Base-by-base conservation (phyloP, 2,888 invertebrate genomes). In the Leptinotarsa juncta region DNA sequence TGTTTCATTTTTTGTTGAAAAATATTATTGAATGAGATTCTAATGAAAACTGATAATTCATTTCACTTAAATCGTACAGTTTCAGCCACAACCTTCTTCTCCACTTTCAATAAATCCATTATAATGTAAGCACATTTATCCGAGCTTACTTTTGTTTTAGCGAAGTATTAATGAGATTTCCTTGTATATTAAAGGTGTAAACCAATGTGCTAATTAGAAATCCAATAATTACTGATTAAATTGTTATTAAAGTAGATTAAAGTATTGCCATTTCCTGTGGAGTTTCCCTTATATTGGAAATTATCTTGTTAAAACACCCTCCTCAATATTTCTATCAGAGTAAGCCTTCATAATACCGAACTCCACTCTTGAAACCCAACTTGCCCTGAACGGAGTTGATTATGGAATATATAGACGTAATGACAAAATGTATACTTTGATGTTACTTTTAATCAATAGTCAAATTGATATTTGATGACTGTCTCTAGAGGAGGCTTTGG, bases 211-310 rank as follows among this genome's bases (percentile, higher is more conserved):
- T 84, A 83, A 84, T 84, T 85, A 84, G 82, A 83, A 84, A 83
- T 84, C 85, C 84, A 85, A 85, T 85, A 85, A 86, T 85, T 85
- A 85, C 84, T 85, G 85, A 85, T 85, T 86, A 85, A 85, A 84
- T 81, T 84, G 83, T 83, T 85, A 84, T 85, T 84, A 85, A 83
- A 82, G 82, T 83, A 83, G 85, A 86, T 86, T 86, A 86, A 85
- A 86, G 83, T 85, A 84, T 85, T 83, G 81, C 82, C 80, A 72
- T 78, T 74, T 74, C 74, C 74, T 70, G 73, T 73, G 79, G 75
- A 77, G 74, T 78, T 78, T 78, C 78, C 81, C 81, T 81, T 77
- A 79, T 81, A 81, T 81, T 81, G 79, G 81, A 81, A 79, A 81
- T 81, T 79, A 81, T 79, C 79, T 79, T 79, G 81, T 81, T 81